Evolutionary conservation across 2,888 invertebrate species (phyloP), one percentile per base, ranked within the genome.

Genomic region (Mamestra brassicae): DNA sequence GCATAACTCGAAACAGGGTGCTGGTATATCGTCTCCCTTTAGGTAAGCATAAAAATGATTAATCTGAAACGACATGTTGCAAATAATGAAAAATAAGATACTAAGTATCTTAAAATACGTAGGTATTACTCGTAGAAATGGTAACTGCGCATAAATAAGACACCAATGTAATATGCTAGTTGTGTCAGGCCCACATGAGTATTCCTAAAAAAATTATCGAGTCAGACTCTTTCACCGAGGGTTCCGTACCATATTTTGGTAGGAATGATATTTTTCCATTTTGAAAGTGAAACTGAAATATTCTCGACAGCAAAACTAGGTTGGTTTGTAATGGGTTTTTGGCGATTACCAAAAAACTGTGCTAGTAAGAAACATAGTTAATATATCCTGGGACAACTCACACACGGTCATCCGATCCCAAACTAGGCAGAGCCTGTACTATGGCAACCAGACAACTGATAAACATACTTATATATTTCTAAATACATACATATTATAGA

Each of bases 1-100:
- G 90, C 94, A 94, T 87, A 91, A 89, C 87, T 92, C 95, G 74
- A 96, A 94, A 90, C 93, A 94, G 86, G 93, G 90, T 79, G 90
- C 89, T 87, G 90, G 85, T 85, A 89, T 95, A 84, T 87, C 95
- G 13, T 93, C 95, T 66, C 95, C 96, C 10, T 96, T 96, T 92
- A 95, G 95, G 96, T 96, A 90, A 92, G 90, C 60, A 57, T 54
- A 42, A 38, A 8, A 36, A n/a, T 26, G 34, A 64, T 42, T n/a
- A 11, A 38, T 50, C 0, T n/a, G 4, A 26, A 68, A 47, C 4
- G 17, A 15, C 36, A 52, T 13, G 7, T 50, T 13, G 11, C 0
- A 38, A 34, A 74, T 38, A 36, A 36, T 13, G 47, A 13, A 47
- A 47, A 47, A 52, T 11, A 8, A 6, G 5, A 54, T 15, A 26